phyloP scores from a whole-genome alignment of 64 coral and sea anemone species.

The Dendrophyllia cribrosa region DNA sequence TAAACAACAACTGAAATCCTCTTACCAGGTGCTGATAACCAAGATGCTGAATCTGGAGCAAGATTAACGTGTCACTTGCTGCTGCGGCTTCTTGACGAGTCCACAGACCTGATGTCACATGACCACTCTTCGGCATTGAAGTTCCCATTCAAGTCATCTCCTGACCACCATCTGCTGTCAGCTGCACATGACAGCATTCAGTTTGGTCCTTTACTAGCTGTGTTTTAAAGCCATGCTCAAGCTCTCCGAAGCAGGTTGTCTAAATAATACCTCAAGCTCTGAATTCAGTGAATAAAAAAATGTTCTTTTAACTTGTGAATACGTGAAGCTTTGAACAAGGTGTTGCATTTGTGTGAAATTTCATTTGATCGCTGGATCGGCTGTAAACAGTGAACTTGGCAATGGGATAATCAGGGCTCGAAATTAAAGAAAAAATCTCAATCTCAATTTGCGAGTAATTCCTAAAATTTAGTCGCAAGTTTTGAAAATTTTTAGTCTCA shows the following conservation, averaged over 20 bases:
- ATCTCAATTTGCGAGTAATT: too few species aligned
- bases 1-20: background rate
- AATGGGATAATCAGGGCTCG: too few species aligned
- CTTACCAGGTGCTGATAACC: constrained; percentile 70
- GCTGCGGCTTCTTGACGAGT: constrained; percentile 88
- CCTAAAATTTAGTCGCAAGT: too few species aligned
- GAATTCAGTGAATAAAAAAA: too few species aligned
- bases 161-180: constrained; percentile 81
- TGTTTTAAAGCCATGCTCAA: constrained; percentile 94
- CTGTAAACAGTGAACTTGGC: too few species aligned
- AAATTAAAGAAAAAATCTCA: too few species aligned
- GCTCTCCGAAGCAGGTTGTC: constrained; percentile 90
- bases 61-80: constrained; percentile 94
- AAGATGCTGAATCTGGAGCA: constrained; percentile 90
- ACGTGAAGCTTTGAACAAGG: too few species aligned
- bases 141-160: constrained; percentile 84
- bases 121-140: constrained; percentile 84
- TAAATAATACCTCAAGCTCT: too few species aligned
- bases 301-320: too few species aligned
- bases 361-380: too few species aligned
- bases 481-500: too few species aligned
- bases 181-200: constrained; percentile 91
- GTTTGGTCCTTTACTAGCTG: constrained; percentile 78
- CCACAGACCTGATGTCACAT: constrained; percentile 93
- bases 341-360: too few species aligned